Percentiles rank a stretch among this genome's conserved stretches.
These are phyloP conservation scores for Gastrophryne carolinensis DNA, from an alignment of 2,797 vertebrate species.

Conservation along the genomic window DNA sequence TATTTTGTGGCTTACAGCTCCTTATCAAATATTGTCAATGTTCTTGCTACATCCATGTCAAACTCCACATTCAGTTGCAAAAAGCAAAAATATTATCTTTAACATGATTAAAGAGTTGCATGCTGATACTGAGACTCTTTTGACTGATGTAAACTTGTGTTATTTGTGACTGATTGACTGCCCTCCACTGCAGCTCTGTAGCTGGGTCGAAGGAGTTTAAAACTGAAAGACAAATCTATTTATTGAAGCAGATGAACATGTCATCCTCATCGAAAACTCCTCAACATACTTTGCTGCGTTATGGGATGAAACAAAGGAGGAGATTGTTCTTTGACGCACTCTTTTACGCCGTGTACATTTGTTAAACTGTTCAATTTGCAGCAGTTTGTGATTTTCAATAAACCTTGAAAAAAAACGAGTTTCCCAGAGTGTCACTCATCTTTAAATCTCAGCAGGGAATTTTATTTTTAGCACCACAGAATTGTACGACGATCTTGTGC, in stretches of 20 bases:
- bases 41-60: no score
- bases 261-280: conserved; percentile 2
- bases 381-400: not conserved
- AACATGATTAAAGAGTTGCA: no score
- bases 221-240: conserved; percentile 15
- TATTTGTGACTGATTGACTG: conserved; percentile 24
- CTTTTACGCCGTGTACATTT: not conserved
- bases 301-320: not conserved
- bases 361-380: not conserved
- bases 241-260: not conserved
- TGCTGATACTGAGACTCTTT: no score
- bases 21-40: no score
- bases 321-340: not conserved
- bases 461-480: not conserved
- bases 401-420: no score
- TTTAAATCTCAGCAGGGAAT: not conserved
- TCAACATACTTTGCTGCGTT: not conserved
- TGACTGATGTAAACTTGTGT: no score
- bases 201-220: not conserved
- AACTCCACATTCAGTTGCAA: no score
- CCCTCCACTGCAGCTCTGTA: not conserved
- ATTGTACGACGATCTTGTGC: not conserved
- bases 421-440: not conserved
- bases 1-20: no score
- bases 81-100: no score